Evolutionary conservation across 2,888 invertebrate species (phyloP), one percentile per base, ranked within the genome.

Genomic region (Timema cristinae): DNA sequence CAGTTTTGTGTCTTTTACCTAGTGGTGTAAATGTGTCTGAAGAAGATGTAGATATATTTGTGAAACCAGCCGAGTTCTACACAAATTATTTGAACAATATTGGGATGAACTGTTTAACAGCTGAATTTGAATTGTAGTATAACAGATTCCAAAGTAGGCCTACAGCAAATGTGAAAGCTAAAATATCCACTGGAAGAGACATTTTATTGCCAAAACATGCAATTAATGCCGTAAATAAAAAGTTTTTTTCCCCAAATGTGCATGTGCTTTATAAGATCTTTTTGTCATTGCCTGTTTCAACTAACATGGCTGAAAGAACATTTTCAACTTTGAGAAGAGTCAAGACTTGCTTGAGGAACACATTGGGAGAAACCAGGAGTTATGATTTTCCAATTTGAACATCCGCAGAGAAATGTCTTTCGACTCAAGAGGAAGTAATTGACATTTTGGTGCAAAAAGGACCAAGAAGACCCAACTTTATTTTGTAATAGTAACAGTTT

Each of bases 1-100:
- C 15, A 15, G n/a, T 56, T 11, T n/a, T 56, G n/a, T 56, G 56
- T 56, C 56, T 56, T 56, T 56, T 56, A 56, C 56, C 56, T 56
- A 15, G 1, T 56, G 56, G 56, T 13, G 8, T 16, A 56, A 56
- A 2, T 56, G 5, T 10, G n/a, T 56, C 13, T 7, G 6, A 56
- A 56, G 56, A 56, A 56, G n/a, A n/a, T 56, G 6, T 16, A 56
- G 10, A 56, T 6, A 11, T 6, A n/a, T 6, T 6, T 56, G 10
- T 56, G 16, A 56, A 11, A 13, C n/a, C 6, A 56, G 13, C 56
- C 5, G 8, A 56, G 16, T 56, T 56, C 56, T 56, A 56, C 56
- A 6, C n/a, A 56, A 56, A n/a, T 11, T 5, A 7, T 56, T 56
- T 56, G 56, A 16, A 56, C 16, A 6, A 16, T 6, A 16, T 8